Base-by-base conservation (phyloP, 2,888 invertebrate species). In the Aleiodes leptofemur region DNA sequence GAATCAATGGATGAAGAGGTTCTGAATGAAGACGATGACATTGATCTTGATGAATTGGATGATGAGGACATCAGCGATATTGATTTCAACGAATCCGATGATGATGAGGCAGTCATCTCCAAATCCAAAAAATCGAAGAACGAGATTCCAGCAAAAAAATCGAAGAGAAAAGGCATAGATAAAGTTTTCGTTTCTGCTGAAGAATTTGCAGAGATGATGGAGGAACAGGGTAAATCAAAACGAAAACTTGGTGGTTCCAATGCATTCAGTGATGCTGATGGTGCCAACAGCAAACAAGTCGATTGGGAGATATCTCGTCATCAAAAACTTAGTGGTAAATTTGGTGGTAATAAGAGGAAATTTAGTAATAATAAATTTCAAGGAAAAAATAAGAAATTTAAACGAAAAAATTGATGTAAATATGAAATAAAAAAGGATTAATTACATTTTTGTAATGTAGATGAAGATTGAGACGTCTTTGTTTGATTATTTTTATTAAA, bases 181-280 rank as follows among this genome's bases (percentile, higher is more conserved):
- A 87, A 88, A 66, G 82, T 96, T 50, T 96, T 96, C 90, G 95
- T 96, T 3, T 95, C 96, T 0, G 96, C 96, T 0, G 97, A 97
- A 88, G 94, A 97, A 90, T 98, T 98, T 90, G 94, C 97, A 0
- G 94, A 95, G 59, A 91, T 97, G 82, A 90, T 98, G 71, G 97
- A 98, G 89, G 96, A 96, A 76, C 95, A 95, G 66, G 95, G 95
- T 0, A 91, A 92, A 64, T 91, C 93, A 4, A 89, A 88, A 78
- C 77, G 86, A 9, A 91, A 90, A 79, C 91, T 92, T 68, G 94
- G 94, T 23, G 94, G 95, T 16, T 93, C 94, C 64, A 93, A 93
- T 87, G 93, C 93, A 0, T 90, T 95, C 9, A 93, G 93, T 3
- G 95, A 95, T 84, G 92, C 92, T 73, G 96, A 96, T 85, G 96